Conservation (phyloP, 2,888 invertebrate genomes). For the Caenorhabditis angaria region DNA sequence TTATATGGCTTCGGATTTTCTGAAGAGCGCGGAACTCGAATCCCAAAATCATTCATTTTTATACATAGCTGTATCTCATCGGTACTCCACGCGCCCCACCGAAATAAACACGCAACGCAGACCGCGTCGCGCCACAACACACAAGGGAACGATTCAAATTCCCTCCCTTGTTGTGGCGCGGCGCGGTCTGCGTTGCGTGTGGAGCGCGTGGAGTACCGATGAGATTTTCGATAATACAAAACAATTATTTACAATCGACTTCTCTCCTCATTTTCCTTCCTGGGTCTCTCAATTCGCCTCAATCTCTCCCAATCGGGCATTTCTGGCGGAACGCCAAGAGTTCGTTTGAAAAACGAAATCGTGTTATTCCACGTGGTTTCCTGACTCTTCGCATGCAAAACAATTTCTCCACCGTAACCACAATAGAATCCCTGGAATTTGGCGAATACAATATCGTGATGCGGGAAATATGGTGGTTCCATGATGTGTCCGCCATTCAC, state of each 20-base stretch:
- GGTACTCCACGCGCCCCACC: no score
- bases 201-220: no score
- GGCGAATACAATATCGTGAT: constrained; percentile 46
- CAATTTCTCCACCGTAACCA: constrained; percentile 49
- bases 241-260: constrained; percentile 12
- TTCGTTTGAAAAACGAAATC: constrained; percentile 39
- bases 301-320: constrained; percentile 30
- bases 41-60: no score
- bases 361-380: constrained; percentile 42
- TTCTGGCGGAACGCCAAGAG: constrained; percentile 23
- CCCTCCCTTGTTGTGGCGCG: no score
- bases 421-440: constrained; percentile 46
- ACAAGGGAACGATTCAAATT: no score
- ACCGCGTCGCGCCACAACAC: no score
- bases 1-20: no score
- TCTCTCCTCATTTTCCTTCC: constrained; percentile 7
- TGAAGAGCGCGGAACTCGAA: no score
- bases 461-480: constrained; percentile 52
- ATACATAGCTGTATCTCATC: no score
- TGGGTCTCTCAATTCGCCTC: constrained; percentile 7
- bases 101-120: no score
- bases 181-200: no score
- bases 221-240: no score
- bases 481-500: constrained; percentile 51
- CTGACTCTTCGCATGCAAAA: constrained; percentile 45